phyloP scores from a whole-genome alignment of 2,888 invertebrate species.

The Alloscopus bannaensis region DNA sequence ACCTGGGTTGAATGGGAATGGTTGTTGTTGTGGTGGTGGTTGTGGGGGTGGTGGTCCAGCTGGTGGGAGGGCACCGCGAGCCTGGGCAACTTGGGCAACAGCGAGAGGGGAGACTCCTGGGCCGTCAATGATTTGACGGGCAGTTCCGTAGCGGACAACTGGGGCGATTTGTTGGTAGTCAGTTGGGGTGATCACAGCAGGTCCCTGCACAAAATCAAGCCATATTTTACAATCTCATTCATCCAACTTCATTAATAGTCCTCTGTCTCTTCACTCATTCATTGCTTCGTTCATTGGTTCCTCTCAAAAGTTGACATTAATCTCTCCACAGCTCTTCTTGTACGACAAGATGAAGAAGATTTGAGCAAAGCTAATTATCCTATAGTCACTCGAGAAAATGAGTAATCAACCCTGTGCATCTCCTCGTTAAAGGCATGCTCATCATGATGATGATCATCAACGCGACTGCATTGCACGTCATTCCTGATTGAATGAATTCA shows the following conservation, averaged over 20 bases:
- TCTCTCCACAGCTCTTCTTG: background rate
- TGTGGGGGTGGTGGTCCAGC: slow-evolving; percentile 61
- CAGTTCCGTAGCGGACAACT: slow-evolving; percentile 72
- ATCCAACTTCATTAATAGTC: background rate
- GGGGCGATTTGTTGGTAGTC: slow-evolving; percentile 70
- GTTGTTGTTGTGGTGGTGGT: slow-evolving; percentile 57
- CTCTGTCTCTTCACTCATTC: background rate
- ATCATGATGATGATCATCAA: no score
- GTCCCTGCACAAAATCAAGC: slow-evolving; percentile 74
- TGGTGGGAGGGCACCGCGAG: slow-evolving; percentile 70
- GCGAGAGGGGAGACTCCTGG: slow-evolving; percentile 69
- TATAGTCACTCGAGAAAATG: background rate
- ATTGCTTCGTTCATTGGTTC: no score
- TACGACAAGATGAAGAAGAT: slow-evolving; percentile 11
- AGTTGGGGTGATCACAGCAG: slow-evolving; percentile 75
- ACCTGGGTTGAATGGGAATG: slow-evolving; percentile 39
- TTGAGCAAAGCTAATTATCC: slow-evolving; percentile 31
- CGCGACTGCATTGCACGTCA: no score
- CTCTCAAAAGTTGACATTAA: background rate
- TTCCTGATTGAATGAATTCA: no score
- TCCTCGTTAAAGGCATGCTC: no score
- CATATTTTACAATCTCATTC: slow-evolving; percentile 30
- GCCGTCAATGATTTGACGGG: slow-evolving; percentile 72
- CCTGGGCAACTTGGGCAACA: slow-evolving; percentile 65
- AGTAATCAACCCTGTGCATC: slow-evolving; percentile 46